Conservation (phyloP, 2,888 invertebrate genomes). For the Leptopilina myrica region DNA sequence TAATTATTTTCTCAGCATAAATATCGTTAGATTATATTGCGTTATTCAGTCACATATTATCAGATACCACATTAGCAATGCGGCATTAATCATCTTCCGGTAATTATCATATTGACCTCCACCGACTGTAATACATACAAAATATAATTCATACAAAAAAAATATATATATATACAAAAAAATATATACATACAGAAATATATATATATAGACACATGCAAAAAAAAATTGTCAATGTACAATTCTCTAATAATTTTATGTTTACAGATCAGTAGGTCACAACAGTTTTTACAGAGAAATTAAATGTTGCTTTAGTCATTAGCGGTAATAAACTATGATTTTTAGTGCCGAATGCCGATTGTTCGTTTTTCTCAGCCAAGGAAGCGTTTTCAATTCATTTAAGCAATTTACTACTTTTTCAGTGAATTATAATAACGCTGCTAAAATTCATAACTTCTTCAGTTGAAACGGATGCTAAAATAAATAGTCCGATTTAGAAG, state of each 20-base stretch:
- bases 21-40: not conserved
- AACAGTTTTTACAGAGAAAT: slow-evolving; percentile 6
- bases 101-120: slow-evolving; percentile 33
- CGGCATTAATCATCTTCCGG: slow-evolving; percentile 29
- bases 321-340: not conserved
- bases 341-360: not conserved
- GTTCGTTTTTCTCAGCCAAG: no score
- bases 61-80: slow-evolving; percentile 9
- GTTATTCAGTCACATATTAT: slow-evolving; percentile 22
- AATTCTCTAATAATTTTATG: slow-evolving; percentile 15
- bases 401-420: no score
- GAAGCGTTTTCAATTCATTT: not conserved
- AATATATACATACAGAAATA: no score
- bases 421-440: no score
- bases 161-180: not conserved
- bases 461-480: no score
- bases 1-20: slow-evolving; percentile 4
- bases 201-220: not conserved
- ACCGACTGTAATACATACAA: not conserved
- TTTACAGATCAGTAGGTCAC: slow-evolving; percentile 33
- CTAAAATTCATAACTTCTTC: no score
- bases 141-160: no score
- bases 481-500: no score
- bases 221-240: slow-evolving; percentile 1
- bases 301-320: not conserved